Evolutionary conservation across 2,888 invertebrate genomes (phyloP), one percentile per base, ranked within the genome.

Genomic region (Campoplex capitator): DNA sequence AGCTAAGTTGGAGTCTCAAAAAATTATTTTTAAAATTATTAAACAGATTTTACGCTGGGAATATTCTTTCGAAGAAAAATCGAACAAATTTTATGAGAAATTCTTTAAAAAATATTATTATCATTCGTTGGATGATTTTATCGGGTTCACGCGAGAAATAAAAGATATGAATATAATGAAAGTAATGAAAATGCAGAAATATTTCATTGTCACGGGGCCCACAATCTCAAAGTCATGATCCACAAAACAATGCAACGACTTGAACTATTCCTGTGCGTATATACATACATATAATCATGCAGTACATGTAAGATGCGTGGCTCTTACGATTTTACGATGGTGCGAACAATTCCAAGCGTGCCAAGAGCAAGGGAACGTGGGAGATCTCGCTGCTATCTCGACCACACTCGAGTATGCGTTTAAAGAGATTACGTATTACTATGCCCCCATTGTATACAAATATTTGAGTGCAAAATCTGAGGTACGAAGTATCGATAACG

Each of bases 401-500:
- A 84, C 85, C 89, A 90, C 91, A 28, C 75, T 56, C 38, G 76
- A 67, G 92, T 93, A 93, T 92, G 92, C 91, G 48, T 68, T 91
- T 92, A 90, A 91, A 90, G 91, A 92, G 92, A 93, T 93, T 93
- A 92, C 91, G 92, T 92, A 93, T 93, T 93, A 93, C 92, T 93
- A 93, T 93, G 92, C 91, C 90, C 90, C 93, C 93, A 93, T 93
- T 93, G 93, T 94, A 94, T 94, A 93, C 93, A 93, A 93, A 93
- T 93, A 93, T 92, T 91, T 74, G 18, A 42, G 67, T 54, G 35
- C 32, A 4, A 51, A 58, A 68, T 85, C 82, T 79, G 79, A 82
- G 42, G 48, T 77, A 73, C 79, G 79, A 62, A 73, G 75, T 42
- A 71, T 75, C 45, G 73, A 70, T 80, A 83, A 62, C 28, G 75